Evolutionary conservation across 2,888 invertebrate species (phyloP).

Genomic region (Loripinus fragilis): DNA sequence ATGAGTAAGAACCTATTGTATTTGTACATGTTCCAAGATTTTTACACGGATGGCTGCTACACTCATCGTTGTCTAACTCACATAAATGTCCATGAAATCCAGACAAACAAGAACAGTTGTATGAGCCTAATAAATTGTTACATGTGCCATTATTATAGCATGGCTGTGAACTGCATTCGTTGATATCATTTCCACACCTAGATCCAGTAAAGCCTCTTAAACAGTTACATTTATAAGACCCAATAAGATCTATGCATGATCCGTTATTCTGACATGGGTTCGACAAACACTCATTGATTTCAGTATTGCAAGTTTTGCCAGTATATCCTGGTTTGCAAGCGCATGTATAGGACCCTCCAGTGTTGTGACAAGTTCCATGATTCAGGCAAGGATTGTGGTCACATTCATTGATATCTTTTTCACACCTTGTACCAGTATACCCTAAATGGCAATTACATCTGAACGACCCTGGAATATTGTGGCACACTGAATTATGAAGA

Average conservation of each 20-base stretch:
- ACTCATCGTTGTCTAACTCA: neutral
- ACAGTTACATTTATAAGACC: neutral
- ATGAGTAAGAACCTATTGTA: neutral
- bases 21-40: neutral
- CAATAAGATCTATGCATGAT: neutral
- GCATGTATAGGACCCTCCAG: neutral
- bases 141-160: neutral
- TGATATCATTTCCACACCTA: neutral
- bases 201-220: neutral
- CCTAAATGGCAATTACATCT: neutral
- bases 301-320: neutral
- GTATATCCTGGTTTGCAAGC: neutral
- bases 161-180: neutral
- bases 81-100: neutral
- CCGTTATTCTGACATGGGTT: neutral
- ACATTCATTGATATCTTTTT: neutral
- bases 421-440: neutral
- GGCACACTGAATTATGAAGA: neutral
- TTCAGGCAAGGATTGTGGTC: neutral
- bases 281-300: neutral
- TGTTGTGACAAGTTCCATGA: neutral
- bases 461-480: neutral
- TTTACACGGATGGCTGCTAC: neutral
- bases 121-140: neutral
- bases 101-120: neutral